Conservation (phyloP, 1,140 invertebrate genomes). For the Streblospio benedicti region DNA sequence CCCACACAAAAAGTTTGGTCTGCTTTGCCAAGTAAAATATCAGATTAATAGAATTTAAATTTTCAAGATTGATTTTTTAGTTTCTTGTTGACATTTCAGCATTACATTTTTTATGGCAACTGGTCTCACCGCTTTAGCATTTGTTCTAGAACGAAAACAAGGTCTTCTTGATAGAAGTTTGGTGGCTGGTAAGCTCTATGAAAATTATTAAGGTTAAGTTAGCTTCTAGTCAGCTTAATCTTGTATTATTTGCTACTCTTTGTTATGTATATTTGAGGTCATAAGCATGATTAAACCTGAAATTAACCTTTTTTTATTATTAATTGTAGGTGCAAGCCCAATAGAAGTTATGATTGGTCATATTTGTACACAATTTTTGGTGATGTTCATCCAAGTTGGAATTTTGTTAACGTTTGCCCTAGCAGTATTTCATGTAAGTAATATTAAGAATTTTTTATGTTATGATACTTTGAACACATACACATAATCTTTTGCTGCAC, state of each 20-base stretch:
- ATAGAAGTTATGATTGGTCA: constrained; percentile 85
- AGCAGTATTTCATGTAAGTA: constrained; percentile 51
- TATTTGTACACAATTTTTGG: constrained; percentile 82
- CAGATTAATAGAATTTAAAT: no score
- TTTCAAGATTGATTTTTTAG: no score
- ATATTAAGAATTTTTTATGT: no score
- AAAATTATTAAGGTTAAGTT: no score
- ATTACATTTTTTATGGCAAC: constrained; percentile 93
- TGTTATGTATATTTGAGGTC: no score
- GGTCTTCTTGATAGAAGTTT: constrained; percentile 37
- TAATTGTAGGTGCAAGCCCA: constrained; percentile 66
- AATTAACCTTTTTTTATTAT: constrained; percentile 12
- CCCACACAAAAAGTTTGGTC: no score
- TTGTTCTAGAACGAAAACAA: constrained; percentile 71
- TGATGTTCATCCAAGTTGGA: constrained; percentile 83
- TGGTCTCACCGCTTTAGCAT: constrained; percentile 80
- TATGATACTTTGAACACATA: no score
- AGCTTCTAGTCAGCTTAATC: neutral
- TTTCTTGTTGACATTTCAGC: constrained; percentile 51
- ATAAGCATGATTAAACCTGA: no score
- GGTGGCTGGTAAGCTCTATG: constrained; percentile 25
- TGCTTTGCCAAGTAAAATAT: no score
- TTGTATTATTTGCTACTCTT: neutral
- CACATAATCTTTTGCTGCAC: no score
- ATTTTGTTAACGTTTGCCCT: constrained; percentile 77